A percentile compares a stretch with the other conserved stretches of the same genome.
phyloP scores from a whole-genome alignment of 2,888 invertebrate genomes.

The Nomada goodeniana region DNA sequence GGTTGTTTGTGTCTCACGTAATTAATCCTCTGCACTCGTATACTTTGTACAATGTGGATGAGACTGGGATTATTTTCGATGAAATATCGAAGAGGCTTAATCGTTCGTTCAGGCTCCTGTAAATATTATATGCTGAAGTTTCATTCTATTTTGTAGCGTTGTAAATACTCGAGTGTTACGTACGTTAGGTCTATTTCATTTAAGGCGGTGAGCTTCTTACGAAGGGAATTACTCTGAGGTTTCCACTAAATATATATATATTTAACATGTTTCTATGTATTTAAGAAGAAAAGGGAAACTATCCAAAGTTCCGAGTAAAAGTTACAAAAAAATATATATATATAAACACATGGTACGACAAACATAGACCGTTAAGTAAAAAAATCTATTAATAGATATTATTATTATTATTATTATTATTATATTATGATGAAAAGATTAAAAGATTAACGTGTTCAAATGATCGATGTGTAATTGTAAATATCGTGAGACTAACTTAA shows the following conservation, averaged over 20 bases:
- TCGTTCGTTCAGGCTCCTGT: background rate
- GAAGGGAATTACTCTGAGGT: background rate
- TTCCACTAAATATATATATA: too few relatives aligned
- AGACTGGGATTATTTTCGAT: background rate
- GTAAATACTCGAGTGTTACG: constrained; percentile 17
- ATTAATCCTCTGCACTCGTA: background rate
- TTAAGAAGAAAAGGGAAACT: too few relatives aligned
- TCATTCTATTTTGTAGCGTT: constrained; percentile 23
- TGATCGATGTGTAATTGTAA: constrained; percentile 24
- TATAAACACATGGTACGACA: background rate
- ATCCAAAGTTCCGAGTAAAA: too few relatives aligned
- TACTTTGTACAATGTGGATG: background rate
- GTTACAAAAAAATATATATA: too few relatives aligned
- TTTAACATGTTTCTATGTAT: too few relatives aligned
- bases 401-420: constrained; percentile 14
- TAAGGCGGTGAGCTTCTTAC: background rate
- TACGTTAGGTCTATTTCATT: constrained; percentile 3
- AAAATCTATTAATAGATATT: background rate
- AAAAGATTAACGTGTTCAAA: constrained; percentile 1
- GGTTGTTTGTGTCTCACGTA: background rate
- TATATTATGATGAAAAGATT: too few relatives aligned
- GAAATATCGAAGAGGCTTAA: background rate
- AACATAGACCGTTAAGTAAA: background rate
- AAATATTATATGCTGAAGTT: constrained; percentile 13
- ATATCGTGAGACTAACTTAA: constrained; percentile 14